A percentile compares a stretch with the other conserved stretches of the same genome.
Conservation (phyloP, 2,797 vertebrate genomes). For the Setipinna tenuifilis region DNA sequence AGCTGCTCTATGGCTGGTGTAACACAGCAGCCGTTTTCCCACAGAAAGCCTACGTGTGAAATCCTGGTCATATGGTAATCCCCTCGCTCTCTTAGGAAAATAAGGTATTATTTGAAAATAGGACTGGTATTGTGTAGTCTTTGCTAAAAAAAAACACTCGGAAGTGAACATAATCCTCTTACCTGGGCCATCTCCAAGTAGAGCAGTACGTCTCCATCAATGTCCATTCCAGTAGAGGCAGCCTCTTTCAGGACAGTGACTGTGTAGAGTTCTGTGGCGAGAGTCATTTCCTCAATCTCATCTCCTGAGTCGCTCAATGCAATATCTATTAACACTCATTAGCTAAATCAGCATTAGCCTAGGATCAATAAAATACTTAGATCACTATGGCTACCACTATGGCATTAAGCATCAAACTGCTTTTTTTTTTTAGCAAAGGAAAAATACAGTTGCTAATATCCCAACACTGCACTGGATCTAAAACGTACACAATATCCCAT, state of each 20-base stretch:
- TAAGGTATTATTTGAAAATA: background rate
- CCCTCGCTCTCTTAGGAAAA: background rate
- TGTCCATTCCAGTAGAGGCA: conserved; percentile 66
- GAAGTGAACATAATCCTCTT: background rate
- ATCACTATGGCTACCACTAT: background rate
- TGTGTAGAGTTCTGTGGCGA: conserved; percentile 66
- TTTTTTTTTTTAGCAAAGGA: background rate
- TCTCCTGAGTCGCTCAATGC: background rate
- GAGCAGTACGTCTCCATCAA: conserved; percentile 72
- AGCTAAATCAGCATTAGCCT: background rate
- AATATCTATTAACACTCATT: background rate
- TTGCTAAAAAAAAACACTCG: background rate
- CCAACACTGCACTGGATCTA: no score
- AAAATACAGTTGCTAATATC: no score
- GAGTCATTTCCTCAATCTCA: background rate
- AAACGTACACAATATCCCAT: no score
- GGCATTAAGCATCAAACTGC: background rate
- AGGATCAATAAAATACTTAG: background rate
- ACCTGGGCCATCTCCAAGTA: conserved; percentile 78
- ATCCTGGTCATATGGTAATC: background rate
- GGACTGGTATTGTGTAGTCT: background rate
- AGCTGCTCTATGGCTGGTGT: background rate
- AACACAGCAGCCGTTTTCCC: background rate
- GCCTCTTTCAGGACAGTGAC: conserved; percentile 67
- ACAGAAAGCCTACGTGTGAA: background rate